Conservation (phyloP, 2,888 invertebrate genomes). For the Parnassius glacialis region DNA sequence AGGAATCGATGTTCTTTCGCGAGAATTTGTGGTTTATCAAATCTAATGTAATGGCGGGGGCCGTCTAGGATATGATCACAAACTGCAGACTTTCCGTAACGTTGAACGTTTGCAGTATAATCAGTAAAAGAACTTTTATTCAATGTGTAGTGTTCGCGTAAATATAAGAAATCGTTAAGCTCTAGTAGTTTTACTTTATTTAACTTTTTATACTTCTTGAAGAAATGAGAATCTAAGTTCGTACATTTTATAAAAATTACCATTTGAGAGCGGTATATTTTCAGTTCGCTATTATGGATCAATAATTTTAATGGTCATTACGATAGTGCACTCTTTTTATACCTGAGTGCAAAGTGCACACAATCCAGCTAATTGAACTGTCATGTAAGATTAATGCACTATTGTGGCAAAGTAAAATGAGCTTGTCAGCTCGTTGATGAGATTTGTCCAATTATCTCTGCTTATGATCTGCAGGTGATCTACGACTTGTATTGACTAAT, state of each 20-base stretch:
- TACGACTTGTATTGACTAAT: too few relatives aligned
- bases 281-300: background rate
- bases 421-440: conserved; percentile 37
- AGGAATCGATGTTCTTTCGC: too few relatives aligned
- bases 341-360: conserved; percentile 29
- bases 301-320: conserved; percentile 2
- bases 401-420: conserved; percentile 30
- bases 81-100: too few relatives aligned
- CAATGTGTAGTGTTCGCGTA: too few relatives aligned
- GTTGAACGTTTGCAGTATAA: too few relatives aligned
- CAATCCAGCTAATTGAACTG: conserved; percentile 65
- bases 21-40: too few relatives aligned
- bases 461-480: conserved; percentile 28
- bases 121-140: too few relatives aligned
- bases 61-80: too few relatives aligned
- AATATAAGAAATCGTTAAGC: too few relatives aligned
- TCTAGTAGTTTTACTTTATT: background rate
- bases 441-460: conserved; percentile 53
- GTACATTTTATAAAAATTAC: background rate
- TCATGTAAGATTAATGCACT: conserved; percentile 63
- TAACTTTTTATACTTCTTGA: background rate
- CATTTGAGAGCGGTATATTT: background rate
- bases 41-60: too few relatives aligned
- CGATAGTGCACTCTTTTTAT: conserved; percentile 4
- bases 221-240: background rate